Percentiles rank a stretch among this genome's conserved stretches.
Evolutionary conservation across 2,113 vertebrate species (phyloP).

Genomic region (Pitta sordida): DNA sequence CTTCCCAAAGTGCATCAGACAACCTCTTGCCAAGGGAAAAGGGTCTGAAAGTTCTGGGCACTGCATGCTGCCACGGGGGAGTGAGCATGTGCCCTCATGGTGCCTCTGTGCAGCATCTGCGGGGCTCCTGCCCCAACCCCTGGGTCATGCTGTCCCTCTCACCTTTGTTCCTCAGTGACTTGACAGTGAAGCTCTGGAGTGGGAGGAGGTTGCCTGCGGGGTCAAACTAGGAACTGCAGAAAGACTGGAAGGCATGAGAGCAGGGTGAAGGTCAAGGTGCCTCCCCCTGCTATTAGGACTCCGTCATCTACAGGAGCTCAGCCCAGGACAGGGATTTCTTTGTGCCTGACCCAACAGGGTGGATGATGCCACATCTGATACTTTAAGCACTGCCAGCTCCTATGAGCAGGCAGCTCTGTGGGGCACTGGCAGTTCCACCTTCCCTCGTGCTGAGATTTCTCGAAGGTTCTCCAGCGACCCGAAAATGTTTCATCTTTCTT

Average conservation of each 20-base stretch:
- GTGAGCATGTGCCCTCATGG: background rate
- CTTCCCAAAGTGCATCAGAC: background rate
- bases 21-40: background rate
- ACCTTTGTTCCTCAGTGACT: constrained; percentile 79
- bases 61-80: background rate
- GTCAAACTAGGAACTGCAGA: constrained; percentile 53
- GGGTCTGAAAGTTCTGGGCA: background rate
- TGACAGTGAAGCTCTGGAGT: constrained; percentile 93
- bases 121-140: background rate
- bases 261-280: background rate
- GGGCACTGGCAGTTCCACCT: background rate
- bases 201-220: constrained; percentile 60
- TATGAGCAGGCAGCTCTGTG: background rate
- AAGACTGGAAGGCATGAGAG: background rate
- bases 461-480: background rate
- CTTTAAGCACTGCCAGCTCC: background rate
- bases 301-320: background rate
- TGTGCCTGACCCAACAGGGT: background rate
- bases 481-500: background rate
- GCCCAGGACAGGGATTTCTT: background rate
- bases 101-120: background rate
- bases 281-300: background rate
- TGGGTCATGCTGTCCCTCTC: constrained; percentile 6
- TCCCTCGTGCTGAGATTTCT: background rate
- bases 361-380: background rate